phyloP scores from a whole-genome alignment of 2,888 invertebrate genomes.

The Punctoribates punctum region DNA sequence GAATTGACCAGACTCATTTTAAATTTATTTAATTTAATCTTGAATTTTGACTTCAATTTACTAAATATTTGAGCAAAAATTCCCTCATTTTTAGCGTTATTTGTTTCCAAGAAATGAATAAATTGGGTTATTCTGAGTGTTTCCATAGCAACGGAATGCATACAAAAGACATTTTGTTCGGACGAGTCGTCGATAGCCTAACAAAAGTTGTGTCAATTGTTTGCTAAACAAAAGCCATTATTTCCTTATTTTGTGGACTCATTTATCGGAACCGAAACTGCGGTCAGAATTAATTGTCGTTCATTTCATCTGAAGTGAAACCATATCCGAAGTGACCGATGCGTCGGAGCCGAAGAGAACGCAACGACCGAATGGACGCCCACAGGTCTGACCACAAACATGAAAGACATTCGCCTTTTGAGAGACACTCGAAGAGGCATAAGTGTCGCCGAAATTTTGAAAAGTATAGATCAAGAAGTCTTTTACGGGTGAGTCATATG shows the following conservation, averaged over 20 bases:
- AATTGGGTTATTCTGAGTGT: too few species aligned
- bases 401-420: neutral
- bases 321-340: neutral
- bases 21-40: too few species aligned
- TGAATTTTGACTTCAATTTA: too few species aligned
- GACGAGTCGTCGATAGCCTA: neutral
- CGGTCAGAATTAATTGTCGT: neutral
- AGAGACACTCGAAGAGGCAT: neutral
- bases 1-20: too few species aligned
- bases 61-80: too few species aligned
- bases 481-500: constrained; percentile 9
- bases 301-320: neutral
- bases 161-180: constrained; percentile 10
- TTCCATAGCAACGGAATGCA: constrained; percentile 3
- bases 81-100: too few species aligned
- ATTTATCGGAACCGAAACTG: neutral
- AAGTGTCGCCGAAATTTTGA: neutral
- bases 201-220: neutral
- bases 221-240: too few species aligned
- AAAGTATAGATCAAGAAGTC: constrained; percentile 17
- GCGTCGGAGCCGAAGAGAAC: neutral
- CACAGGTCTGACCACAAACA: neutral
- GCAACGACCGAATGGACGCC: neutral
- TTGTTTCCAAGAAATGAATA: too few species aligned
- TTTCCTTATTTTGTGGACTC: neutral